Percentiles rank a stretch among this genome's conserved stretches.
phyloP scores from a whole-genome alignment of 2,113 vertebrate species.

The Larimichthys polyactis region DNA sequence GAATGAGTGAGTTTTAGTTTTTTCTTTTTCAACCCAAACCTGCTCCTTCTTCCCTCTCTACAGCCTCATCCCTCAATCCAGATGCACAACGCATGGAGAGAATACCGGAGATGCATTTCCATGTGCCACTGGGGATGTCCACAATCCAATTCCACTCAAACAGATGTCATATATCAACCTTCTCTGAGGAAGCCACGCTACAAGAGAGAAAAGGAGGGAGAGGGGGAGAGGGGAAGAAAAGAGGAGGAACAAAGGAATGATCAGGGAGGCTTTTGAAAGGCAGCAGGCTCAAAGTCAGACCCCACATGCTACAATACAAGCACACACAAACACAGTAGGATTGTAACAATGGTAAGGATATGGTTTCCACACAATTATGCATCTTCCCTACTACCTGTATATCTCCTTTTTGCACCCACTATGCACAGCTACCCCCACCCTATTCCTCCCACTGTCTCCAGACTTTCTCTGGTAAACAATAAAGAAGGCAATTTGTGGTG shows the following conservation, averaged over 20 bases:
- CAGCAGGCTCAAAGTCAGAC: constrained; percentile 65
- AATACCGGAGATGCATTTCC: constrained; percentile 73
- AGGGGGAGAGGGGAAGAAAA: constrained; percentile 28
- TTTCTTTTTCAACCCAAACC: constrained; percentile 37
- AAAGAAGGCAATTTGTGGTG: constrained; percentile 57
- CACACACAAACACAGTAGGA: constrained; percentile 24
- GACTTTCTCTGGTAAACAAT: constrained; percentile 53
- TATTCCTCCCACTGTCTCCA: constrained; percentile 7
- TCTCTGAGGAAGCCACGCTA: constrained; percentile 68
- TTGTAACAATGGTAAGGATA: constrained; percentile 54
- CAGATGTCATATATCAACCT: constrained; percentile 85
- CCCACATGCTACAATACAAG: constrained; percentile 43
- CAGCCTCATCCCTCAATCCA: constrained; percentile 43
- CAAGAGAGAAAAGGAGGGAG: constrained; percentile 42
- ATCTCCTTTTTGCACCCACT: background rate
- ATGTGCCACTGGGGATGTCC: constrained; percentile 76
- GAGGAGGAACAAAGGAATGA: constrained; percentile 74
- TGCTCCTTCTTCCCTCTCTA: constrained; percentile 8
- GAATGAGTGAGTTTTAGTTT: constrained; percentile 35
- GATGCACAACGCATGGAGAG: constrained; percentile 59
- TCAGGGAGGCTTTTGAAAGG: constrained; percentile 60
- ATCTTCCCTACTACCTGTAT: constrained; percentile 17
- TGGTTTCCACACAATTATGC: constrained; percentile 45
- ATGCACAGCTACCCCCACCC: background rate
- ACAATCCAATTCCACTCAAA: constrained; percentile 79